Evolutionary conservation across 2,113 vertebrate species (phyloP).

Genomic region (Thymallus thymallus): DNA sequence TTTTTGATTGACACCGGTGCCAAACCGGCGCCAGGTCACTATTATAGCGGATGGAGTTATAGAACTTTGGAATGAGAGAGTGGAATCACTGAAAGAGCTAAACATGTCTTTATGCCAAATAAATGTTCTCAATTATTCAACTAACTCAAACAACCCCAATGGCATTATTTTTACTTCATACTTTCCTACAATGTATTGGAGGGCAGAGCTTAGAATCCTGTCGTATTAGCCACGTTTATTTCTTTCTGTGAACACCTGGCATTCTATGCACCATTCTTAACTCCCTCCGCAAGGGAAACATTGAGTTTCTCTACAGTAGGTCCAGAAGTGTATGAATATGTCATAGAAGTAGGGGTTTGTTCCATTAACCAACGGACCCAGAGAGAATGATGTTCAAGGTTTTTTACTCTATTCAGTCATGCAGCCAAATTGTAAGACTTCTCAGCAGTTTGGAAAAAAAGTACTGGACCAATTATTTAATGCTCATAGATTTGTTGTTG

Average conservation of each 20-base stretch:
- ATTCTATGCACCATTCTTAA: conserved; percentile 7
- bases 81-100: conserved; percentile 23
- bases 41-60: conserved; percentile 9
- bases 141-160: background rate
- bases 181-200: conserved; percentile 1
- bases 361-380: too few species aligned
- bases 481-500: too few species aligned
- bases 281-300: conserved; percentile 1
- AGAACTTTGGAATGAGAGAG: conserved; percentile 17
- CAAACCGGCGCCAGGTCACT: conserved; percentile 31
- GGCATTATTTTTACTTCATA: background rate
- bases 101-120: conserved; percentile 6
- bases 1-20: conserved; percentile 48
- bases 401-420: too few species aligned
- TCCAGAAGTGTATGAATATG: background rate
- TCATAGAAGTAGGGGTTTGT: background rate
- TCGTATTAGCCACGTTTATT: conserved; percentile 11
- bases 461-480: too few species aligned
- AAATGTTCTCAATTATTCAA: background rate
- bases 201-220: background rate
- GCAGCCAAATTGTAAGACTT: too few species aligned
- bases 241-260: conserved; percentile 7
- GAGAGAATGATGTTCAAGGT: too few species aligned
- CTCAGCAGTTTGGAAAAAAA: too few species aligned
- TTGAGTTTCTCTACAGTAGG: conserved; percentile 10